Conservation (phyloP, 2,797 vertebrate species). For the Lindbergichthys nudifrons region DNA sequence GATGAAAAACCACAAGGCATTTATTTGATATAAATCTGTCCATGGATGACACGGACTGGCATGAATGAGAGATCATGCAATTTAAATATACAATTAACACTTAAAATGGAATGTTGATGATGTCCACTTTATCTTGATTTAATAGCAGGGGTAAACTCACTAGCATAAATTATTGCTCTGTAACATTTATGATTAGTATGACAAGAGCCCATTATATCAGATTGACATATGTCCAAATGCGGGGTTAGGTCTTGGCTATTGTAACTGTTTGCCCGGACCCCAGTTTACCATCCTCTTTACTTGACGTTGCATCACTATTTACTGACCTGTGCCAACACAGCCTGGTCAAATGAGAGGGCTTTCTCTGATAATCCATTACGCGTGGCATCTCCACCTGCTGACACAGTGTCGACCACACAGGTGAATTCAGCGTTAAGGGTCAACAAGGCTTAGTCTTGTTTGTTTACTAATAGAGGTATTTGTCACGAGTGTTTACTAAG, state of each 20-base stretch:
- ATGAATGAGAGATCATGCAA: not conserved
- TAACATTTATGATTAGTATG: not conserved
- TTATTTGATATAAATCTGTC: not conserved
- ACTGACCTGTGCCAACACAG: constrained; percentile 47
- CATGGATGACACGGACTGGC: not conserved
- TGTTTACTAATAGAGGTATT: constrained; percentile 67
- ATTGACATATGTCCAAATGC: constrained; percentile 3
- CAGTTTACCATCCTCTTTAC: constrained; percentile 19
- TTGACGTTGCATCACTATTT: constrained; percentile 30
- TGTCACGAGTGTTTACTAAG: constrained; percentile 70
- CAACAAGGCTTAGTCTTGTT: constrained; percentile 53
- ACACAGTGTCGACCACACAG: constrained; percentile 75
- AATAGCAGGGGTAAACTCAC: not conserved
- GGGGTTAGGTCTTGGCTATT: not conserved
- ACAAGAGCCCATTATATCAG: not conserved
- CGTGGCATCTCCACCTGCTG: constrained; percentile 72
- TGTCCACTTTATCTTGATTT: not conserved
- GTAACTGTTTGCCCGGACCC: constrained; percentile 24
- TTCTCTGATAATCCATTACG: constrained; percentile 74
- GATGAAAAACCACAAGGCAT: not conserved
- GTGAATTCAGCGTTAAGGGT: constrained; percentile 65
- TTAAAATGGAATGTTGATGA: not conserved
- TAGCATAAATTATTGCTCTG: not conserved
- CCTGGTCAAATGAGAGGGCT: constrained; percentile 19
- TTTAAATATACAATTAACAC: not conserved